Evolutionary conservation across 53 echinoderm and acorn worm genomes (phyloP).

Genomic region (Holothuria leucospilota): DNA sequence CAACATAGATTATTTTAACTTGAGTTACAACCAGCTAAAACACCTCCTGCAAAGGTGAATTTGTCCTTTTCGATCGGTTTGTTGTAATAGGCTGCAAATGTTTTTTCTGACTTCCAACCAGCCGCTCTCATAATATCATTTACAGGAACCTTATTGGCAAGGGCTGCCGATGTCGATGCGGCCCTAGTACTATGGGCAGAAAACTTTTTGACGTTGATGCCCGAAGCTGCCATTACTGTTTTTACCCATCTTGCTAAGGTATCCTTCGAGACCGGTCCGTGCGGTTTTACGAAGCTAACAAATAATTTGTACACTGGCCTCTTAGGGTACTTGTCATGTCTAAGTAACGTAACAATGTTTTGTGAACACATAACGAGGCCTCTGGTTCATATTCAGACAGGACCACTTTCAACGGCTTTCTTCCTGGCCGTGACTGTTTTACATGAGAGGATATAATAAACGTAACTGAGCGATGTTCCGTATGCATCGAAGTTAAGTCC

Average conservation of each 20-base stretch:
- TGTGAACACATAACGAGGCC: too few species aligned
- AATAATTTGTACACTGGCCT: background rate
- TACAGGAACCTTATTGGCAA: background rate
- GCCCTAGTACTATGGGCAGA: constrained; percentile 38
- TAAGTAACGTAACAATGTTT: constrained; percentile 1
- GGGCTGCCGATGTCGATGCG: constrained; percentile 10
- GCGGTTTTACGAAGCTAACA: constrained; percentile 20
- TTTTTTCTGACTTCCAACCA: constrained; percentile 29
- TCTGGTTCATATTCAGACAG: too few species aligned
- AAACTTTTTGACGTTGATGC: background rate
- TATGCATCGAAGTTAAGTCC: background rate
- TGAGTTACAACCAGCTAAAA: too few species aligned
- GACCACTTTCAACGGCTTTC: too few species aligned
- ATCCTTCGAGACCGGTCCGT: background rate
- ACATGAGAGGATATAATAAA: too few species aligned
- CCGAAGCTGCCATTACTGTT: background rate
- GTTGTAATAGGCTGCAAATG: constrained; percentile 37
- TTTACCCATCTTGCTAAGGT: background rate
- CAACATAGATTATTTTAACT: too few species aligned
- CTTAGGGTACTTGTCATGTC: background rate
- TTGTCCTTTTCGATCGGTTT: background rate
- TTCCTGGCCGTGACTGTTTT: too few species aligned
- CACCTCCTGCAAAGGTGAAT: too few species aligned
- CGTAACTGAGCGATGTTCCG: background rate
- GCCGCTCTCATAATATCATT: constrained; percentile 16